Evolutionary conservation across 2,113 vertebrate genomes (phyloP), one percentile per base, ranked within the genome.

Genomic region (Struthidea cinerea): DNA sequence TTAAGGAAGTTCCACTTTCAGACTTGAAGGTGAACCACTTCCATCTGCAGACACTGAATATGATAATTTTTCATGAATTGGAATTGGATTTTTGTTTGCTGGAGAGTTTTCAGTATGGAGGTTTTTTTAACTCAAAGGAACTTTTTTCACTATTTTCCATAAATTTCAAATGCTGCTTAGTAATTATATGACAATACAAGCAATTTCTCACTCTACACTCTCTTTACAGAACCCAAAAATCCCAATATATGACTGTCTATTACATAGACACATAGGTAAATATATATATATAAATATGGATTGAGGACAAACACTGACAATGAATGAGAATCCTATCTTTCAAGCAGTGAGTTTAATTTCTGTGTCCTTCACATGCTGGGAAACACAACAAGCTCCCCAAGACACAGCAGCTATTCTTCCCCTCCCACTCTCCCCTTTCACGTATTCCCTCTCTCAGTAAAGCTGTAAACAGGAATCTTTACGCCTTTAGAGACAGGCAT

Each of bases 401-500:
- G 50, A 85, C 24, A 28, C 16, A 30, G 13, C 35, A 24, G 0
- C 0, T 44, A 49, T 63, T 74, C 26, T 44, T 89, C 32, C 30
- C 47, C 26, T 86, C 60, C 56, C 33, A 33, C 35, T 67, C 53
- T 79, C 28, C 37, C 27, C 30, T 81, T 57, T 56, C 55, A 81
- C 1, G 1, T 27, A 67, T 47, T 42, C 46, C 28, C 47, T 49
- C 55, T 61, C 57, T 52, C 18, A 71, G 30, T 16, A 60, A 84
- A 75, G 55, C 57, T 41, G 22, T 49, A 28, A 74, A 77, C 9
- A 70, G 33, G 21, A 81, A 80, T 39, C 9, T 86, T 53, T 24
- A 20, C 0, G 0, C 44, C 46, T 53, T 75, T n/a, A 91, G 17
- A 89, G 37, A 47, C 0, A 12, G 63, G 28, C 0, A 3, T 42